Conservation (phyloP, 2,888 invertebrate genomes). For the Xestobium rufovillosum region DNA sequence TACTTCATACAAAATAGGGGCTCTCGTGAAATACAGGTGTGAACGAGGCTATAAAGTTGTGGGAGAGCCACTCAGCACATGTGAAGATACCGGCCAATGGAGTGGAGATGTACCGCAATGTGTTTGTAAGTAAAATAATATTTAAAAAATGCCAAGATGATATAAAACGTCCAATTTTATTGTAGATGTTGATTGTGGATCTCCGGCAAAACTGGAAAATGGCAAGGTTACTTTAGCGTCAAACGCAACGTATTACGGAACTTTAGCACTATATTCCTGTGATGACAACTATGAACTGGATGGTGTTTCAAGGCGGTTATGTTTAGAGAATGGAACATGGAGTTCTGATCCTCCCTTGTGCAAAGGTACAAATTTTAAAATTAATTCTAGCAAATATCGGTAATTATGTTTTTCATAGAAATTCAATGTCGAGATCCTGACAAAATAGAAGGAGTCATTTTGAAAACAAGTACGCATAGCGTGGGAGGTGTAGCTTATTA, state of each 20-base stretch:
- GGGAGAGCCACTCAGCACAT: slow-evolving; percentile 77
- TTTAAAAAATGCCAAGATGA: neutral
- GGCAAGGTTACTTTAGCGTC: slow-evolving; percentile 74
- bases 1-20: slow-evolving; percentile 78
- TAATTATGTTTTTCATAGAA: slow-evolving; percentile 45
- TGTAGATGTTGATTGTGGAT: slow-evolving; percentile 79
- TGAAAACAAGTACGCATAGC: slow-evolving; percentile 56
- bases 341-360: slow-evolving; percentile 77
- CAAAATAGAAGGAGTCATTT: slow-evolving; percentile 51
- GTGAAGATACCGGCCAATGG: slow-evolving; percentile 81
- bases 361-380: slow-evolving; percentile 49
- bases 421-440: slow-evolving; percentile 71
- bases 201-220: slow-evolving; percentile 62
- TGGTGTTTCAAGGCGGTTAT: slow-evolving; percentile 74
- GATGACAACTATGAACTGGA: slow-evolving; percentile 71
- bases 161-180: slow-evolving; percentile 15
- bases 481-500: slow-evolving; percentile 77
- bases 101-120: slow-evolving; percentile 77
- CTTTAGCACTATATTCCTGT: slow-evolving; percentile 78
- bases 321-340: slow-evolving; percentile 87
- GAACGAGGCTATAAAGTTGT: slow-evolving; percentile 83
- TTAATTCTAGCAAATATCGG: neutral
- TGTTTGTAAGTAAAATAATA: slow-evolving; percentile 72
- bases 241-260: slow-evolving; percentile 84
- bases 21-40: slow-evolving; percentile 80